Evolutionary conservation across 2,113 vertebrate species (phyloP).

Genomic region (Entelurus aequoreus): DNA sequence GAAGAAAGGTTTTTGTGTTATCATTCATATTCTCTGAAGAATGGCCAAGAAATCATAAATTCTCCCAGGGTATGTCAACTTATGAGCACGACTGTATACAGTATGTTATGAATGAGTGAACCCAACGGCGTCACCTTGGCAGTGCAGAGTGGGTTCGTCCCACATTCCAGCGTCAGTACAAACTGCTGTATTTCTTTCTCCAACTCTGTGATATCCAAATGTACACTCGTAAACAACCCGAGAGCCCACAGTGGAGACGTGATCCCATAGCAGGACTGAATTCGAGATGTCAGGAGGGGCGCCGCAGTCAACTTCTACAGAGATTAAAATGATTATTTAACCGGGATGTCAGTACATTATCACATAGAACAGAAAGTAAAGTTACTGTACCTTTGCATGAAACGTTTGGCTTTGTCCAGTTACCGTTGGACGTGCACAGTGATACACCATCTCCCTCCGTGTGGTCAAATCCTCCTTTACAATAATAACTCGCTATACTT

Average conservation of each 20-base stretch:
- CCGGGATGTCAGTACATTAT: not conserved
- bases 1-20: too few species aligned
- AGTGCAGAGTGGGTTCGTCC: conserved; percentile 61
- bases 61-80: too few species aligned
- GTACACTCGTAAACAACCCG: conserved; percentile 58
- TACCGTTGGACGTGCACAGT: conserved; percentile 63
- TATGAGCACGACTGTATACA: too few species aligned
- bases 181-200: conserved; percentile 44
- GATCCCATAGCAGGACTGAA: conserved; percentile 53
- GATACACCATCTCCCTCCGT: conserved; percentile 47
- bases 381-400: conserved; percentile 67
- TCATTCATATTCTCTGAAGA: too few species aligned
- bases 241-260: conserved; percentile 50
- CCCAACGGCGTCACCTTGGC: conserved; percentile 63
- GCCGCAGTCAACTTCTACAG: conserved; percentile 61
- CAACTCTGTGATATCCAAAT: conserved; percentile 50
- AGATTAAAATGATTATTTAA: conserved; percentile 13
- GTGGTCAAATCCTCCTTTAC: conserved; percentile 60
- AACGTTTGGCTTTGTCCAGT: conserved; percentile 69
- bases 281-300: conserved; percentile 42
- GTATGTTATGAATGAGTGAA: too few species aligned
- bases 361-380: not conserved
- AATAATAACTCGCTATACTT: conserved; percentile 67
- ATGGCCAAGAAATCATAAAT: too few species aligned
- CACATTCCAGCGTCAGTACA: conserved; percentile 67